Conservation (phyloP, 2,113 vertebrate species). For the Cygnus buccinator region DNA sequence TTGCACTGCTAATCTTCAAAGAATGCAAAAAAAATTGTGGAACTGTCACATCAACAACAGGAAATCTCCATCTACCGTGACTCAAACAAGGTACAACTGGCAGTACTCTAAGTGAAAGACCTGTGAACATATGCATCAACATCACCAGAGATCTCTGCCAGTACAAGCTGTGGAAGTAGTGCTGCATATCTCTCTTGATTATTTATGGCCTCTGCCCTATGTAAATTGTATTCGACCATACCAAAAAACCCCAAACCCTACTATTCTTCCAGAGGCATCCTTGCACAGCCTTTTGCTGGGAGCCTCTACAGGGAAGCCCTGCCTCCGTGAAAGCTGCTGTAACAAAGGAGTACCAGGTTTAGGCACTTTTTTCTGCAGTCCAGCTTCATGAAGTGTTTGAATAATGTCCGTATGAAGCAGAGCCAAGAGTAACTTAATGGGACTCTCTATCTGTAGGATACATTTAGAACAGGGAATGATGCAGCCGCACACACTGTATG, state of each 20-base stretch:
- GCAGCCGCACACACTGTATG: not conserved
- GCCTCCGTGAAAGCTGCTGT: not conserved
- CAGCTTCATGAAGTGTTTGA: not conserved
- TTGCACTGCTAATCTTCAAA: not conserved
- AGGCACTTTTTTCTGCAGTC: not conserved
- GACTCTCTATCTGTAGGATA: not conserved
- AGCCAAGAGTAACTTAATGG: not conserved
- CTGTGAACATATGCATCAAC: not conserved
- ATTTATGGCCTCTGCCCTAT: not conserved
- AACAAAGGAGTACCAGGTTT: not conserved
- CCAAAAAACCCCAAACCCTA: fast-evolving
- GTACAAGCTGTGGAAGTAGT: not conserved
- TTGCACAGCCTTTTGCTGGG: not conserved
- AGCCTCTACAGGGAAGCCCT: not conserved
- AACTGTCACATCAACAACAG: not conserved
- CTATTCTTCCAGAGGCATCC: not conserved
- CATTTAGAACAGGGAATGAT: not conserved
- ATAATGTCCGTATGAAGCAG: not conserved
- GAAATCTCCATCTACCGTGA: not conserved
- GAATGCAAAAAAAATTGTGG: not conserved
- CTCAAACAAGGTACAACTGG: not conserved
- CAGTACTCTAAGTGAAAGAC: not conserved
- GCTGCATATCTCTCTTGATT: not conserved
- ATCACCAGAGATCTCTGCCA: not conserved
- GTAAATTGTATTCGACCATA: not conserved